Base-by-base conservation (phyloP, 2,888 invertebrate genomes). In the Apamea epomidion region DNA sequence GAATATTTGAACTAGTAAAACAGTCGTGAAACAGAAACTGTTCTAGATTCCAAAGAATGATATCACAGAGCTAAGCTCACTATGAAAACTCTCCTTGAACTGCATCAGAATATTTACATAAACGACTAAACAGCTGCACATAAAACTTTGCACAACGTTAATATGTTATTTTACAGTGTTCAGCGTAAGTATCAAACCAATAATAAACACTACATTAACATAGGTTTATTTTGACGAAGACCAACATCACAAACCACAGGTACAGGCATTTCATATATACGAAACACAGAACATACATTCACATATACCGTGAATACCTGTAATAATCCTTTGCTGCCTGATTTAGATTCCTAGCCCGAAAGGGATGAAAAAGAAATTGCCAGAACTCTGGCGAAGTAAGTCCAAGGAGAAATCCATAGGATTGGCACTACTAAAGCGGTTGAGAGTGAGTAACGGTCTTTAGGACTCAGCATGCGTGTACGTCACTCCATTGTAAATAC, bases 381-480 rank as follows among this genome's bases (percentile, higher is more conserved):
- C 97, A 91, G 96, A 96, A 79, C 91, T 97, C 85, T 97, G 96
- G 97, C 95, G 95, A 77, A 94, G 92, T 93, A 96, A 96, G 89
- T 94, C 95, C 81, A 91, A 94, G 90, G 96, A 96, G 91, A 97
- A 96, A 94, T 93, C 95, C 71, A 89, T 97, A 93, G 96, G 96
- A 86, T 93, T 96, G 80, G 84, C 84, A 5, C 94, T 97, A 51
- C 93, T 97, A 89, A 96, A 96, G 91, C 92, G 94, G 70, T 92
- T 97, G 67, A 94, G 94, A 93, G 97, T 96, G 94, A 97, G 97
- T 96, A 93, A 91, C 74, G 73, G 88, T 92, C 88, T 78, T 76
- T 88, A 89, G 88, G 87, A 87, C 89, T 80, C 71, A 84, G 89
- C 88, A 89, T 90, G 92, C 89, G 92, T 92, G 89, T 90, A 87